Evolutionary conservation across 2,888 invertebrate genomes (phyloP), one percentile per base, ranked within the genome.

Genomic region (Eupithecia inturbata): DNA sequence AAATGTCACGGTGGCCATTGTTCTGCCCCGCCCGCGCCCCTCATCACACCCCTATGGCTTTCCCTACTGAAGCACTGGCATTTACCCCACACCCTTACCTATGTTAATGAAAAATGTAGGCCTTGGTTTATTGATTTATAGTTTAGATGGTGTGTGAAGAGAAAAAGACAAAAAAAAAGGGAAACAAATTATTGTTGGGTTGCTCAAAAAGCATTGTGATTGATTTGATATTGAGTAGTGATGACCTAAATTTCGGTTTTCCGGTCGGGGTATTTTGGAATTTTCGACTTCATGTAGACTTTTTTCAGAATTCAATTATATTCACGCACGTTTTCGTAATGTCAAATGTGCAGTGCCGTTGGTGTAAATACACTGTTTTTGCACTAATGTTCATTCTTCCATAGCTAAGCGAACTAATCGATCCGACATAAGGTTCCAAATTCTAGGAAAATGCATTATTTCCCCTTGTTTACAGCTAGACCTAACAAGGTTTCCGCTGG

Each of bases 1-100:
- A 94, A 94, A 94, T 94, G 93, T 94, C 94, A 94, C 91, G 93
- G 92, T 93, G 88, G 91, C 92, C 88, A 94, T 94, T 94, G 94
- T 94, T 94, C 92, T 89, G 86, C 86, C 79, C 77, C 79, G 80
- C 84, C 84, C 82, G 73, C 83, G 78, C 81, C 80, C 77, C 82
- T 80, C 81, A 76, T 80, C 39, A 14, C 39, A 79, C 87, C 89
- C 83, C 88, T 87, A 87, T 81, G 79, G 81, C 84, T 85, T 88
- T 85, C 87, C 87, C 87, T 85, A 82, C 83, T 84, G 83, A 88
- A 89, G 88, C 85, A 88, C 88, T 92, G 92, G 89, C 91, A 92
- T 93, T 93, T 92, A 89, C 87, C 75, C 86, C 88, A 84, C 87
- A 84, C 89, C 89, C 87, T 88, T 87, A 89, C 90, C 89, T 88